Evolutionary conservation across 1,140 invertebrate genomes (phyloP), one percentile per base, ranked within the genome.

Genomic region (Apis mellifera): DNA sequence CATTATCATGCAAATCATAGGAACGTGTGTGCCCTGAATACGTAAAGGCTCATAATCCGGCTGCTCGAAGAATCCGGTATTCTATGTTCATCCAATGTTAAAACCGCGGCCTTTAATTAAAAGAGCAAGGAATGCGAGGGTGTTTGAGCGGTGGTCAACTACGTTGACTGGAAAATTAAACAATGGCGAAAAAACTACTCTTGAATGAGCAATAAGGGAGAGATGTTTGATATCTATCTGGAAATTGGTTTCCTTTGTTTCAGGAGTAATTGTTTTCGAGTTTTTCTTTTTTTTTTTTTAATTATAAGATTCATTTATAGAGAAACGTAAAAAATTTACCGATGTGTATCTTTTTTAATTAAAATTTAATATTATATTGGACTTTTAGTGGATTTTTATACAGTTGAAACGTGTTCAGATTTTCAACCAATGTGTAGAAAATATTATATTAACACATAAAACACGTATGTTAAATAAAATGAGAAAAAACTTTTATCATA

Each of bases 81-180:
- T 82, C 79, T 42, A 48, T 60, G 60, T 54, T 74, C 73, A 32
- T 68, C n/a, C 62, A 12, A 50, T 23, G 57, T 50, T 65, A 59
- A 78, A 83, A 74, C 68, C 75, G 26, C 57, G 21, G 78, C 32
- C 52, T 65, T 85, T 79, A 83, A 88, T 88, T 87, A 83, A 81
- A 82, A 78, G 78, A 83, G 81, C 62, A 59, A 48, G 32, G 11
- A 21, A 52, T 23, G 42, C 57, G 32, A 48, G 19, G 23, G 17
- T 17, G 64, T 55, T 50, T 8, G 19, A 79, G 48, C 64, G 62
- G 62, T 48, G 66, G 48, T 79, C 57, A 60, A 15, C 26, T 23
- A n/a, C 52, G 55, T 70, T 48, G 48, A n/a, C 21, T 32, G 42
- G 26, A 9, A 57, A 60, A 76, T 60, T 76, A 69, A 62, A 62